Percentiles rank a stretch among this genome's conserved stretches.
phyloP scores from a whole-genome alignment of 2,113 vertebrate species.

The Psilopsiagon aymara region DNA sequence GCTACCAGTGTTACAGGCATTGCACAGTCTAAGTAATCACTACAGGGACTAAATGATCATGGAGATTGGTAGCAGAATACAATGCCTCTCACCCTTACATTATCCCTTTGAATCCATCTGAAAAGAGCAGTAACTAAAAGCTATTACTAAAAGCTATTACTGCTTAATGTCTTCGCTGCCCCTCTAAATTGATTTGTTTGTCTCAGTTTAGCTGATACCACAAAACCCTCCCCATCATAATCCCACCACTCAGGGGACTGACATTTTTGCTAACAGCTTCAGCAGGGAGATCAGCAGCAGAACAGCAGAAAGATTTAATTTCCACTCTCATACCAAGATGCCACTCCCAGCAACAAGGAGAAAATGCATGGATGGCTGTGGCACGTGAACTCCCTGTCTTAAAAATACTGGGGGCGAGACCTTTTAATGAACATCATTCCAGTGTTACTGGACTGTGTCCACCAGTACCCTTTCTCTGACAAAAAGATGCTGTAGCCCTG shows the following conservation, averaged over 20 bases:
- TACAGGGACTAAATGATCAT: not conserved
- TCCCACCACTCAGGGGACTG: not conserved
- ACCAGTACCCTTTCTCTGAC: not conserved
- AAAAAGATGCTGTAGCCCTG: not conserved
- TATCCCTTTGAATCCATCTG: not conserved
- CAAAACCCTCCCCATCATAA: not conserved
- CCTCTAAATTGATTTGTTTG: not conserved
- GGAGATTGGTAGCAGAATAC: not conserved
- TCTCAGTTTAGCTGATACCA: not conserved
- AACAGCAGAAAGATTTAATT: not conserved
- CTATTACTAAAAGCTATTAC: not conserved
- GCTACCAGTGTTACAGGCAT: not conserved
- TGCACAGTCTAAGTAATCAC: not conserved
- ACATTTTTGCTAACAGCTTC: not conserved
- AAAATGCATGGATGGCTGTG: not conserved
- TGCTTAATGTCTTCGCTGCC: not conserved
- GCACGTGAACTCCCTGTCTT: not conserved
- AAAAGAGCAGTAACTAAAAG: not conserved
- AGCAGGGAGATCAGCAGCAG: not conserved
- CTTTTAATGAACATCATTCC: not conserved
- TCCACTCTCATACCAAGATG: not conserved
- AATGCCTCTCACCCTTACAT: not conserved
- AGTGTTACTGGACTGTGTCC: not conserved
- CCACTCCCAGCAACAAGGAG: not conserved
- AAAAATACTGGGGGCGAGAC: rapidly evolving